Conservation (phyloP, 2,113 vertebrate genomes). For the Rissa tridactyla region DNA sequence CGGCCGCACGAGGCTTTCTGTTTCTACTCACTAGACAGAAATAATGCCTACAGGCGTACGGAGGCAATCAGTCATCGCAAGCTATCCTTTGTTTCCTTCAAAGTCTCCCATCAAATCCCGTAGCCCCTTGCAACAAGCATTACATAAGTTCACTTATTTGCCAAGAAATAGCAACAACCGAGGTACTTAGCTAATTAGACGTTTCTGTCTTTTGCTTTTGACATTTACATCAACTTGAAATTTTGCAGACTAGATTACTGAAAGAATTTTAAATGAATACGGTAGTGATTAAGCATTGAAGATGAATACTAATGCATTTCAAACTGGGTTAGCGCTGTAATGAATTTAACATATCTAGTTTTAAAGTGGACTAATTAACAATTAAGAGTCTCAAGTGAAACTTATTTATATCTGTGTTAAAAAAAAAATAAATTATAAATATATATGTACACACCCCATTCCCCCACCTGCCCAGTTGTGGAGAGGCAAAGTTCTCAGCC, state of each 20-base stretch:
- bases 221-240: slow-evolving; percentile 72
- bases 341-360: slow-evolving; percentile 4
- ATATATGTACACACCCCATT: too few species aligned
- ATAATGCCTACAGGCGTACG: too few species aligned
- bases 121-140: neutral
- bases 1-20: fast-evolving
- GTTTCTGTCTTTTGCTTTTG: slow-evolving; percentile 64
- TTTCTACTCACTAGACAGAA: neutral
- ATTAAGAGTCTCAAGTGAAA: slow-evolving; percentile 29
- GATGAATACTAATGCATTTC: slow-evolving; percentile 56
- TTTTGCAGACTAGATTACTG: slow-evolving; percentile 58
- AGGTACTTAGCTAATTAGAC: slow-evolving; percentile 66
- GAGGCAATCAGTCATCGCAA: neutral
- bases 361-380: slow-evolving; percentile 59
- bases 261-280: slow-evolving; percentile 60
- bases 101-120: neutral
- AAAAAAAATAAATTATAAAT: neutral
- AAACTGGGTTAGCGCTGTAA: neutral
- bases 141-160: slow-evolving; percentile 22
- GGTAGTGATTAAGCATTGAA: slow-evolving; percentile 53
- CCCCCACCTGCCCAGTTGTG: neutral
- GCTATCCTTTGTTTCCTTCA: neutral
- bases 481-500: neutral
- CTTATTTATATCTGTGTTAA: slow-evolving; percentile 8
- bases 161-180: slow-evolving; percentile 3